Evolutionary conservation across 92 coral and sea anemone genomes (phyloP), one percentile per base, ranked within the genome.

Genomic region (Parazoanthus atlanticus): DNA sequence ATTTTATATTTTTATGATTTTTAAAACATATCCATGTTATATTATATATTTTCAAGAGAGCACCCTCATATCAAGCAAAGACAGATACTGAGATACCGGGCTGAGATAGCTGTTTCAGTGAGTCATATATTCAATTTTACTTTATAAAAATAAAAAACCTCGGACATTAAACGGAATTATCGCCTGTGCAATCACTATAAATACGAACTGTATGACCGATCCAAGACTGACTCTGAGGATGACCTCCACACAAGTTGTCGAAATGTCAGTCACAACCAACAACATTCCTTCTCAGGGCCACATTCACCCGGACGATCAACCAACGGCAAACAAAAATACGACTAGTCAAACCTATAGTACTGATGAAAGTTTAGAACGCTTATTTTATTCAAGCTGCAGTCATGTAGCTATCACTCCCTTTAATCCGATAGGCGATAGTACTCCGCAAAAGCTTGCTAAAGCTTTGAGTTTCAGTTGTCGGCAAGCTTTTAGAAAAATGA

Each of bases 401-500:
- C 34, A 78, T 78, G 36, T 21, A 47, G 21, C 31, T 58, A 47
- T 41, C 33, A 46, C 8, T 5, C 46, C 38, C 7, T 46, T 47
- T 78, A 38, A 78, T 78, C 8, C 66, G 82, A 28, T 43, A 61
- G 76, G 8, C 66, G 82, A 28, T 43, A 61, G 76, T 28, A 16
- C 76, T 33, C 38, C 76, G 9, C 58, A 28, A 30, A 13, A 33
- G 33, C 40, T 12, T 72, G 76, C 76, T 30, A 21, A n/a, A 69
- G 32, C 74, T 29, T n/a, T 69, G 74, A 6, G 38, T 49, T 28
- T 36, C 38, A 36, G 38, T 36, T 40, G 87, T 70, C 87, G 87
- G 87, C 65, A 47, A 46, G 43, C 79, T 84, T 84, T 40, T 56
- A 23, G 56, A 41, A 84, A 84, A 84, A 29, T 46, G 46, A 84